Percentiles rank a stretch among this genome's conserved stretches.
phyloP scores from a whole-genome alignment of 2,888 invertebrate genomes.

The Teinopalpus imperialis region DNA sequence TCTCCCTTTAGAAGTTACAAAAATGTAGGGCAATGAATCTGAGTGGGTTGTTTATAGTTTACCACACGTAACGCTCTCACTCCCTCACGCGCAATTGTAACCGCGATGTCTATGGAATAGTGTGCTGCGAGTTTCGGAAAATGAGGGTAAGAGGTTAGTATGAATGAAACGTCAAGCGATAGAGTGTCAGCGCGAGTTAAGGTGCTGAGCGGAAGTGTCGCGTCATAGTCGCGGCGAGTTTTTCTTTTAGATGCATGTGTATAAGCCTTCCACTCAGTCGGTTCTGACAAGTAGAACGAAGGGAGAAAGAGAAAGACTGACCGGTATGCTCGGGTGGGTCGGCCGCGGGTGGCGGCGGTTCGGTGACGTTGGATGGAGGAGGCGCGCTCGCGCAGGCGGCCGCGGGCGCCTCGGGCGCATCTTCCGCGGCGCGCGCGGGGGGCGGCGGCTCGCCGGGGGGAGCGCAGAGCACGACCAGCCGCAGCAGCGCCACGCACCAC shows the following conservation, averaged over 20 bases:
- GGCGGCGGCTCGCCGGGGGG: slow-evolving; percentile 66
- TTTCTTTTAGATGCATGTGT: no score
- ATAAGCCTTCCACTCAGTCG: no score
- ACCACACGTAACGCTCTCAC: slow-evolving; percentile 16
- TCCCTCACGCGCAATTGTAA: slow-evolving; percentile 3
- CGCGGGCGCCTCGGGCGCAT: slow-evolving; percentile 66
- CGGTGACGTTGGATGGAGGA: slow-evolving; percentile 68
- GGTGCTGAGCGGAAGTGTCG: neutral
- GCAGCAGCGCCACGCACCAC: slow-evolving; percentile 81
- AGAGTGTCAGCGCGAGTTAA: slow-evolving; percentile 23
- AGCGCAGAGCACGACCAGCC: slow-evolving; percentile 77
- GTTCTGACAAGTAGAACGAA: no score
- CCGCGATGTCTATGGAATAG: slow-evolving; percentile 5
- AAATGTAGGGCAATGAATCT: slow-evolving; percentile 22
- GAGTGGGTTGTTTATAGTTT: slow-evolving; percentile 21
- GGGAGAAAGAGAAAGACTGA: no score
- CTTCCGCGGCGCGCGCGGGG: slow-evolving; percentile 70
- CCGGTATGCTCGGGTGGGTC: slow-evolving; percentile 60
- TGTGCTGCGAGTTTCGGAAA: slow-evolving; percentile 28
- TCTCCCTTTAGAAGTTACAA: slow-evolving; percentile 21
- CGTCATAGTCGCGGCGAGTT: neutral
- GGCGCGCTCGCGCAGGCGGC: slow-evolving; percentile 71
- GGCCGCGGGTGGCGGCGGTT: slow-evolving; percentile 51
- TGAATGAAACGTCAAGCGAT: slow-evolving; percentile 30
- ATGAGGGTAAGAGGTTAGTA: slow-evolving; percentile 25